Base-by-base conservation (phyloP, 2,797 vertebrate genomes). In the Ceryle rudis region DNA sequence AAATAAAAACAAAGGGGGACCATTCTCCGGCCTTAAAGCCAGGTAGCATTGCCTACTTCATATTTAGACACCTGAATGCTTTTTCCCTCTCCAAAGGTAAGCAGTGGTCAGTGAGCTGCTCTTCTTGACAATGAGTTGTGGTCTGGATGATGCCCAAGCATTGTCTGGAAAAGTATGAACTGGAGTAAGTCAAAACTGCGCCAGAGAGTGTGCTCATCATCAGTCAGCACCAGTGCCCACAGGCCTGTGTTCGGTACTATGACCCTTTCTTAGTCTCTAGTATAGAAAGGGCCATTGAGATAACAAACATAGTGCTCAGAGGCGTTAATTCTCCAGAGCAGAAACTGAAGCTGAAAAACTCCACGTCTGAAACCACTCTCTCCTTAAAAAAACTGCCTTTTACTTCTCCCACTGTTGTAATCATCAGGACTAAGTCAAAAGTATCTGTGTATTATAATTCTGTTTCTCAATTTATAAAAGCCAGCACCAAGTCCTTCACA, bases 321-420 rank as follows among this genome's bases (percentile, higher is more conserved):
- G 55, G 22, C 12, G 58, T 19, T 52, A 67, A 67, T 74, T 58
- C 22, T 89, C 31, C 74, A 83, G 60, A 89, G 23, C 47, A 86
- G 71, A 88, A 84, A 78, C 41, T 9, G 33, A 60, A 80, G 39
- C 29, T 82, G 57, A 73, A 87, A 84, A 73, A 19, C 39, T 51
- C 26, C 31, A 33, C 0, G 8, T n/a, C n/a, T 82, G 55, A 82
- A 91, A 73, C 26, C 3, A 6, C 29, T 37, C 23, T 64, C 22
- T 47, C 18, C 31, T 83, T 52, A 67, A 67, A 78, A 78, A 77
- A 78, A 61, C 44, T 2, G 14, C 37, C 29, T 89, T 87, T 74
- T 14, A 4, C 17, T 54, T 31, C 33, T 69, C 5, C 3, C 2
- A 0, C 14, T 62, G 72, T 65, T 1, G 1, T 62, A 74, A 69